phyloP scores from a whole-genome alignment of 2,113 vertebrate species.

The Recurvirostra avosetta region DNA sequence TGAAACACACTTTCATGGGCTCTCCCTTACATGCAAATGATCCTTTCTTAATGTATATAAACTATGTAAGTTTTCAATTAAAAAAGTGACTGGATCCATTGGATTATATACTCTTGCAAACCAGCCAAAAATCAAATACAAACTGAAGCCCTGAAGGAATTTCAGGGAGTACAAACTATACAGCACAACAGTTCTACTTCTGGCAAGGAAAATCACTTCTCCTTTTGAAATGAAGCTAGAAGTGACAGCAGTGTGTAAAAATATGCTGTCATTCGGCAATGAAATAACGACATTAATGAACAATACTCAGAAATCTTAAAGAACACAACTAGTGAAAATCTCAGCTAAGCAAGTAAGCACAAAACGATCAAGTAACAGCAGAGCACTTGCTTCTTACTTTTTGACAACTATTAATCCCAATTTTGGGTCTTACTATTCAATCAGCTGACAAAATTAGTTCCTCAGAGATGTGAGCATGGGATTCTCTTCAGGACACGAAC shows the following conservation, averaged over 20 bases:
- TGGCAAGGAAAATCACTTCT: conserved; percentile 4
- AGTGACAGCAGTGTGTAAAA: background rate
- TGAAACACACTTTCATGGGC: background rate
- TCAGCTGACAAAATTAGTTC: background rate
- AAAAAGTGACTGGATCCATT: background rate
- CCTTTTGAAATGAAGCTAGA: background rate
- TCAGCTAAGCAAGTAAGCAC: background rate
- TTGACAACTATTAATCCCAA: background rate
- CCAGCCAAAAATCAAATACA: conserved; percentile 46
- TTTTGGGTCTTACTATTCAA: background rate
- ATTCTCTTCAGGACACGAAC: background rate
- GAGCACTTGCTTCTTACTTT: background rate
- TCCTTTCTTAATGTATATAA: background rate
- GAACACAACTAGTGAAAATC: background rate
- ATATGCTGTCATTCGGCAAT: background rate
- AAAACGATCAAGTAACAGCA: background rate
- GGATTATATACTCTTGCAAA: conserved; percentile 31
- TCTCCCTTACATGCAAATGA: background rate
- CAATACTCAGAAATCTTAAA: background rate
- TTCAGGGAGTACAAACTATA: conserved; percentile 34
- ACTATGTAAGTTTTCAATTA: conserved; percentile 32
- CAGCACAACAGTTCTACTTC: background rate
- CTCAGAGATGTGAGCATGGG: background rate
- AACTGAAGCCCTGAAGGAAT: conserved; percentile 44
- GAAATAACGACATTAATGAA: background rate